A percentile compares a stretch with the other conserved stretches of the same genome.
These are phyloP conservation scores for Anguilla pacifica DNA, from an alignment of 2,797 vertebrate genomes.

Conservation along the genomic window DNA sequence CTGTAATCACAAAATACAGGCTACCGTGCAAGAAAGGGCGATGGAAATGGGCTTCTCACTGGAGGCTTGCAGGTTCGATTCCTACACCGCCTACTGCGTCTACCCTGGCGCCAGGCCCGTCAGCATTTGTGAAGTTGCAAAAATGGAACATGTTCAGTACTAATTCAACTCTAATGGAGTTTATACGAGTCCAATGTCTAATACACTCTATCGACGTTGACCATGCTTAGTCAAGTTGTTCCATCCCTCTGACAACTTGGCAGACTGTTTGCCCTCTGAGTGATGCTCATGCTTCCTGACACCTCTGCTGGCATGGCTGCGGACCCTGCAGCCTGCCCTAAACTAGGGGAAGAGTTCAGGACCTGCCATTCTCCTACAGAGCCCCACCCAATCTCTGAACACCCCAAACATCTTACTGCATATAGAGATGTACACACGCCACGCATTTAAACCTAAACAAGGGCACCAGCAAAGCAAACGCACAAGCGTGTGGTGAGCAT, in stretches of 20 bases:
- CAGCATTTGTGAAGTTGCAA: background rate
- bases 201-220: too few relatives aligned
- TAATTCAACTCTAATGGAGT: background rate
- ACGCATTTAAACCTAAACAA: background rate
- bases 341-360: conserved; percentile 7
- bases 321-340: background rate
- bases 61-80: background rate
- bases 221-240: conserved; percentile 36
- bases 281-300: conserved; percentile 47
- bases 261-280: conserved; percentile 42
- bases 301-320: conserved; percentile 1
- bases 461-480: background rate
- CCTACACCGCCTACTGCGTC: background rate
- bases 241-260: conserved; percentile 47
- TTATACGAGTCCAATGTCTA: background rate
- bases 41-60: background rate
- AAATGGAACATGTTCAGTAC: background rate
- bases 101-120: background rate
- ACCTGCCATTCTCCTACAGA: background rate
- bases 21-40: background rate
- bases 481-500: background rate
- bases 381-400: background rate
- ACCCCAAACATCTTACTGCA: background rate
- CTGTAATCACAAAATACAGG: background rate
- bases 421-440: background rate